A percentile compares a stretch with the other conserved stretches of the same genome.
Conservation (phyloP, 1,140 invertebrate species). For the Trichogramma pretiosum region DNA sequence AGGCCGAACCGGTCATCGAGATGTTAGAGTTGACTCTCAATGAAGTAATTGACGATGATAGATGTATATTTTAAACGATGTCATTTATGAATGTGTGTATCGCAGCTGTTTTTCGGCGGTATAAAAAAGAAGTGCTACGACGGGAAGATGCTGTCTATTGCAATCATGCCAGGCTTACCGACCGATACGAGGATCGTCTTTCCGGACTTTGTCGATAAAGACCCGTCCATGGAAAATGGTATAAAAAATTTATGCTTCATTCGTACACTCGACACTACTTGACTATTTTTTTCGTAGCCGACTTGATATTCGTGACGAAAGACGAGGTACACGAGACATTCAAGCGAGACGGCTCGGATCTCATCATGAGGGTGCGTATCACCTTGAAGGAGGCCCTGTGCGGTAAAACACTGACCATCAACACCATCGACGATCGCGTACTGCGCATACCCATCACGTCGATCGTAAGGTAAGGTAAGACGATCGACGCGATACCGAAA, state of each 20-base stretch:
- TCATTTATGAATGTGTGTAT: too few species aligned
- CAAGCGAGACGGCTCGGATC: conserved; percentile 61
- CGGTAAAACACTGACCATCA: conserved; percentile 54
- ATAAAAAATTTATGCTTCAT: too few species aligned
- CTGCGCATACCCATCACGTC: conserved; percentile 61
- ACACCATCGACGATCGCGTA: conserved; percentile 58
- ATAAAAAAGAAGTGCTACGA: conserved; percentile 62
- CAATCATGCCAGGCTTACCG: conserved; percentile 68
- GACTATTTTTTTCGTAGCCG: conserved; percentile 45
- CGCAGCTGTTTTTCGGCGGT: conserved; percentile 58
- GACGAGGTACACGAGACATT: conserved; percentile 73
- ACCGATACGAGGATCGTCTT: conserved; percentile 58
- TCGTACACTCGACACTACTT: too few species aligned
- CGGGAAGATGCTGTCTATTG: conserved; percentile 71
- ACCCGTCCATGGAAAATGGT: conserved; percentile 65
- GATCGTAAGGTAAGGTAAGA: conserved; percentile 49
- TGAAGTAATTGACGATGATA: too few species aligned
- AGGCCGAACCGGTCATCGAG: conserved; percentile 54
- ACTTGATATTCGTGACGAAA: conserved; percentile 77
- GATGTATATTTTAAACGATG: too few species aligned
- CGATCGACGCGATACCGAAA: neutral
- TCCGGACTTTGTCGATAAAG: conserved; percentile 73
- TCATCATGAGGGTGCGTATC: conserved; percentile 52
- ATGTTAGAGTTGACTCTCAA: conserved; percentile 65
- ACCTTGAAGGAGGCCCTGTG: conserved; percentile 57